Evolutionary conservation across 1,140 invertebrate genomes (phyloP), one percentile per base, ranked within the genome.

Genomic region (Brachionus koreanus): DNA sequence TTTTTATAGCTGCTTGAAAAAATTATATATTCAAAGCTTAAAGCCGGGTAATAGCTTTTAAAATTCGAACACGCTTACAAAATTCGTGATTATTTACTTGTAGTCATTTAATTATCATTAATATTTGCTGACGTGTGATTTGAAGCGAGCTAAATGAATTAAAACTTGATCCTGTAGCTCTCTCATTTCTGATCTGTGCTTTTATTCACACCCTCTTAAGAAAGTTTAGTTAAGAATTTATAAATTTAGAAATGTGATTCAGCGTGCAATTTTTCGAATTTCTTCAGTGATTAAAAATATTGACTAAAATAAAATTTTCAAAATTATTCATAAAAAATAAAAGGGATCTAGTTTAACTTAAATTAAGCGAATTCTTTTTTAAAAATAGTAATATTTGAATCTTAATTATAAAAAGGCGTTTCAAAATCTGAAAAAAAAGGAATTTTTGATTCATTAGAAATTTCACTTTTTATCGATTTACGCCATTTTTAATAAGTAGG

Each of bases 21-120:
- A 65, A 69, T 69, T 69, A 69, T 16, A 69, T 39, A 69, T 69
- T 69, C 65, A 69, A 69, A 69, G 65, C 65, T 69, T 69, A 69
- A 69, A 69, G n/a, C 9, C 10, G 3, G 23, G 29, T 25, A 42
- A 69, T 39, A 69, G 35, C 33, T 37, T 69, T 16, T 69, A 16
- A 37, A 37, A 37, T 37, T 39, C 9, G 2, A 69, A 69, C 29
- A 69, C 13, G 35, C 65, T 37, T 69, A 19, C 35, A 39, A 37
- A 9, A 39, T 39, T 69, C 29, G 29, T 39, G 16, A 65, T 33
- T 65, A 37, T 65, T 65, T 65, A 65, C 25, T 65, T 65, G 63
- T 33, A 65, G 63, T 37, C 33, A 65, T 65, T 65, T 65, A 23
- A 37, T 69, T 37, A 39, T 69, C 65, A 69, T 37, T 39, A 69